Evolutionary conservation across 2,113 vertebrate genomes (phyloP).

Genomic region (Rhinoderma darwinii): DNA sequence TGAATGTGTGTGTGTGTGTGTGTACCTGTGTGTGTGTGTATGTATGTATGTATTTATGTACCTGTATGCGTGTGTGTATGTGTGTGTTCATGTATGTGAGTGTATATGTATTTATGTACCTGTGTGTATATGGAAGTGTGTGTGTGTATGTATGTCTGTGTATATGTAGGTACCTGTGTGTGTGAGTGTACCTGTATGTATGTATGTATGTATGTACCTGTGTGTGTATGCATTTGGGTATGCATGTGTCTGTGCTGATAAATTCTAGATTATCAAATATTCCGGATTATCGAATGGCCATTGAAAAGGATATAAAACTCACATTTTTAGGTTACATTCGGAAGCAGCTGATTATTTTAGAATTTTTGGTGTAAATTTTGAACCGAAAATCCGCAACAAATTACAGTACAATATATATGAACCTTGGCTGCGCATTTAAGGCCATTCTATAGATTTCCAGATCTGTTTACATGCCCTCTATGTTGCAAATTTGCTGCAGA

Average conservation of each 20-base stretch:
- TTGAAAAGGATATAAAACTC: too few species aligned
- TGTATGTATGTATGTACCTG: background rate
- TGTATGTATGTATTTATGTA: background rate
- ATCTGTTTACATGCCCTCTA: background rate
- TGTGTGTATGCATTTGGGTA: background rate
- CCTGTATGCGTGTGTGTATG: background rate
- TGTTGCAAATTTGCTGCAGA: background rate
- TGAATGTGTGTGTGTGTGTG: background rate
- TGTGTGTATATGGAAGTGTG: too few species aligned
- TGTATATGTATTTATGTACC: too few species aligned
- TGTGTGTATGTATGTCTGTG: background rate
- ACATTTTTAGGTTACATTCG: too few species aligned
- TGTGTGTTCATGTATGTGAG: background rate
- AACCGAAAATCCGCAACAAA: too few species aligned
- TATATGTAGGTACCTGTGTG: background rate
- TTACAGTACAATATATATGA: too few species aligned
- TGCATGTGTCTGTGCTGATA: too few species aligned
- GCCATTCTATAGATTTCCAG: background rate
- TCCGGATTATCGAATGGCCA: too few species aligned
- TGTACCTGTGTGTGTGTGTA: background rate
- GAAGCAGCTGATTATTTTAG: too few species aligned
- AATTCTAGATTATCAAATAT: too few species aligned
- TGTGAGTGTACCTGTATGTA: background rate
- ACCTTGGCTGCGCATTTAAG: background rate
- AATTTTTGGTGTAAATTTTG: too few species aligned